These are phyloP conservation scores for Tychaedon coryphoeus DNA, from an alignment of 2,113 vertebrate species.

Conservation along the genomic window DNA sequence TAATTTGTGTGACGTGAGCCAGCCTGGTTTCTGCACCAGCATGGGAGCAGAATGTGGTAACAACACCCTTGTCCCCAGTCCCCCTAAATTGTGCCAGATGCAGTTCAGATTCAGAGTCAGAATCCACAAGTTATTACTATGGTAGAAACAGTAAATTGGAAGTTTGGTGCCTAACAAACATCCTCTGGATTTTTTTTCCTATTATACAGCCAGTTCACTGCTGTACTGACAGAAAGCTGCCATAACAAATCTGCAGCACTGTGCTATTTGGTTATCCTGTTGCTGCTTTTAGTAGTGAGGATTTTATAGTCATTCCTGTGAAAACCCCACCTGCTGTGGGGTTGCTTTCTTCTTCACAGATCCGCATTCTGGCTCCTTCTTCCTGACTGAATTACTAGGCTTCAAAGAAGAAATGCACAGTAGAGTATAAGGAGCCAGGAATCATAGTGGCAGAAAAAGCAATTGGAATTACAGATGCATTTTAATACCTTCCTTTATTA, in stretches of 20 bases:
- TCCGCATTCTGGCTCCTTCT: not conserved
- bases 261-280: conserved; percentile 10
- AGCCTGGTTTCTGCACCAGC: not conserved
- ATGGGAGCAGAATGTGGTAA: not conserved
- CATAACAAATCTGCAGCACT: not conserved
- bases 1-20: not conserved
- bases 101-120: not conserved
- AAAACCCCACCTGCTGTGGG: conserved; percentile 48
- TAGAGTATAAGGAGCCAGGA: not conserved
- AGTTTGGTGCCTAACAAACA: not conserved
- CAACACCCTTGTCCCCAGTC: not conserved
- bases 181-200: not conserved
- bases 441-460: not conserved
- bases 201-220: not conserved
- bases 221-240: not conserved
- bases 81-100: not conserved
- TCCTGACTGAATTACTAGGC: conserved; percentile 3
- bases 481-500: conserved; percentile 9
- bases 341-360: conserved; percentile 25
- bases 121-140: not conserved
- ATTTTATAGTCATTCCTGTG: conserved; percentile 42
- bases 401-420: conserved; percentile 46
- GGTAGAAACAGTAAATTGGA: not conserved
- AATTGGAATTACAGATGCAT: not conserved
- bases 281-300: conserved; percentile 21